Evolutionary conservation across 2,113 vertebrate genomes (phyloP).

Genomic region (Bos taurus): DNA sequence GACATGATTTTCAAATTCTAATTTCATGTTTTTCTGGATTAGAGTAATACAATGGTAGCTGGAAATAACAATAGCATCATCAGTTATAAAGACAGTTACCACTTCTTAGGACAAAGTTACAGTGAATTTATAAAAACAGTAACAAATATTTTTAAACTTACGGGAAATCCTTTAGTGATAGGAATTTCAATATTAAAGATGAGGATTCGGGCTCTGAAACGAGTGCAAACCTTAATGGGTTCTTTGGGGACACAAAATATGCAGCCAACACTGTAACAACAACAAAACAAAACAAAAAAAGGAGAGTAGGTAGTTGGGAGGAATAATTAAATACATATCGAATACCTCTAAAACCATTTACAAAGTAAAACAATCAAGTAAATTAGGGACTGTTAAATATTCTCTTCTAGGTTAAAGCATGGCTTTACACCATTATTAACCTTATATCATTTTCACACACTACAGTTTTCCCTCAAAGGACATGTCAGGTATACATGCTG

Average conservation of each 20-base stretch:
- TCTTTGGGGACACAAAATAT: conserved; percentile 94
- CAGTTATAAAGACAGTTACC: not conserved
- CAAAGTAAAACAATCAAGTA: not conserved
- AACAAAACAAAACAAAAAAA: not conserved
- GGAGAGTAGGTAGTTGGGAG: not conserved
- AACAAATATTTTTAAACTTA: conserved; percentile 80
- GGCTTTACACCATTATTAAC: not conserved
- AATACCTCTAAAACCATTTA: conserved; percentile 4
- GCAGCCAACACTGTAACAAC: conserved; percentile 88
- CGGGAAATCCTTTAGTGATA: conserved; percentile 96
- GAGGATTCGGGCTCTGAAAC: conserved; percentile 94
- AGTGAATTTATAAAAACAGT: conserved; percentile 22
- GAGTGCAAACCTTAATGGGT: conserved; percentile 91
- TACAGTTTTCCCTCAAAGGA: not conserved
- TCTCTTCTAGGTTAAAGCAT: not conserved
- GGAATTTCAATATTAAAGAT: conserved; percentile 98
- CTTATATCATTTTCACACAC: not conserved
- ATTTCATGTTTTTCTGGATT: conserved; percentile 13
- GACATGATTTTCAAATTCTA: conserved; percentile 19
- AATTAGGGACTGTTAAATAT: conserved; percentile 4
- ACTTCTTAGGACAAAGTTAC: not conserved
- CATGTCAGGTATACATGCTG: not conserved
- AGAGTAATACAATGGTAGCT: not conserved
- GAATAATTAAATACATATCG: not conserved
- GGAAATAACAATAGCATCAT: not conserved